Percentiles rank a stretch among this genome's conserved stretches.
Conservation (phyloP, 2,113 vertebrate species). For the Percopsis transmontana region DNA sequence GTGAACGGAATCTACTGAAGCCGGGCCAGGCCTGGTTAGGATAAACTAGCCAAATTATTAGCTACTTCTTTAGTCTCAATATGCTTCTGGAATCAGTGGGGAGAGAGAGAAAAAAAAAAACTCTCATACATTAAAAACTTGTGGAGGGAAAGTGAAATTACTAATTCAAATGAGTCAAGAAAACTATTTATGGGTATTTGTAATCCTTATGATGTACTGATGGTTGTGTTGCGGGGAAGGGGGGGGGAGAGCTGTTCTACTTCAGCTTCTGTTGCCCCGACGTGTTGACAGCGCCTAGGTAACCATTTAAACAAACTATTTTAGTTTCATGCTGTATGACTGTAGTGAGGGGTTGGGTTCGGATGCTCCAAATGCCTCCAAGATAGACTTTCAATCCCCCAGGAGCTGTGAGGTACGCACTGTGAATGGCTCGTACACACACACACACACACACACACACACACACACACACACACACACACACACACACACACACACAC, state of each 20-base stretch:
- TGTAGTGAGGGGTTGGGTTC: constrained; percentile 29
- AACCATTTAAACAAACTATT: constrained; percentile 75
- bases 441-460: constrained; percentile 34
- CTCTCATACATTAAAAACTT: too few relatives aligned
- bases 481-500: constrained; percentile 28
- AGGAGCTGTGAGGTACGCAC: constrained; percentile 42
- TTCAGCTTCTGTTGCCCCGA: constrained; percentile 73
- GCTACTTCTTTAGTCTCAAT: constrained; percentile 36
- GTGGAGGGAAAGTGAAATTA: too few relatives aligned
- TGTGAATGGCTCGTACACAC: constrained; percentile 46
- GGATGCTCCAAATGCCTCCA: constrained; percentile 45
- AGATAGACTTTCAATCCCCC: constrained; percentile 56
- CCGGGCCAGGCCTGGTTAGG: constrained; percentile 45
- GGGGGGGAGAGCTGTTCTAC: constrained; percentile 48
- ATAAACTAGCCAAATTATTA: constrained; percentile 46
- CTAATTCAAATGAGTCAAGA: too few relatives aligned
- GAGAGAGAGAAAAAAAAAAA: background rate
- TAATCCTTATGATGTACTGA: constrained; percentile 33
- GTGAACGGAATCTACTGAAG: constrained; percentile 66
- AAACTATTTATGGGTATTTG: constrained; percentile 18
- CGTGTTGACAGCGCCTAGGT: constrained; percentile 73
- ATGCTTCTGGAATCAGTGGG: constrained; percentile 40
- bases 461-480: constrained; percentile 28
- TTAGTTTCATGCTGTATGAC: constrained; percentile 55
- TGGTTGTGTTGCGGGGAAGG: constrained; percentile 36